Base-by-base conservation (phyloP, 2,888 invertebrate species). In the Ditula angustiorana region DNA sequence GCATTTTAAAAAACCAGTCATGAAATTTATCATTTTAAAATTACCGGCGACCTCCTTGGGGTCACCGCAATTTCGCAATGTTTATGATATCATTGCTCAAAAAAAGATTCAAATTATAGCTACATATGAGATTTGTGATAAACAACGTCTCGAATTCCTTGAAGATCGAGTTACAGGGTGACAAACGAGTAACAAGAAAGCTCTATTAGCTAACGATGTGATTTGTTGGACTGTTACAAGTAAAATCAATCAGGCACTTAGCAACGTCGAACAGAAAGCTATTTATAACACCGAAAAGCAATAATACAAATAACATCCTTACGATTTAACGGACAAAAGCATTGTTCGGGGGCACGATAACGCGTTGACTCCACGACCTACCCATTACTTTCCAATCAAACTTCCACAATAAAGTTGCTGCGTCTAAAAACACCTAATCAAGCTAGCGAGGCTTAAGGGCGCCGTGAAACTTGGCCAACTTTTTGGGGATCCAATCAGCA, bases 11-110 rank as follows among this genome's bases (percentile, higher is more conserved):
- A 80, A 79, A 81, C 78, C 81, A 76, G 81, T 87, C 89, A 86
- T 88, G 88, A 88, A 88, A 73, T 87, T 88, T 88, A 89, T 86
- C 82, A 85, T 80, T 83, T 85, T 85, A 81, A 83, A 81, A 87
- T 81, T 84, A 82, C 81, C 80, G 77, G 79, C 80, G 77, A 81
- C 68, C 63, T 74, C 67, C 72, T 70, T 68, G 72, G 70, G 66
- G 68, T 71, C 73, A 61, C 44, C 53, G 30, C 41, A 46, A 50
- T 26, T 46, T 46, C 53, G 52, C 50, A 64, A 64, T 52, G 53
- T 64, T 64, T 59, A 64, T 41, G 35, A 58, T 64, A 26, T 59
- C 59, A 59, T 64, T 23, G 26, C 21, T 53, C n/a, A 37, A 50
- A 28, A 56, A 57, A 52, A 33, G 52, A 46, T 64, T 59, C 53